Percentiles rank a stretch among this genome's conserved stretches.
Evolutionary conservation across 2,113 vertebrate species (phyloP).

Genomic region (Mesitornis unicolor): DNA sequence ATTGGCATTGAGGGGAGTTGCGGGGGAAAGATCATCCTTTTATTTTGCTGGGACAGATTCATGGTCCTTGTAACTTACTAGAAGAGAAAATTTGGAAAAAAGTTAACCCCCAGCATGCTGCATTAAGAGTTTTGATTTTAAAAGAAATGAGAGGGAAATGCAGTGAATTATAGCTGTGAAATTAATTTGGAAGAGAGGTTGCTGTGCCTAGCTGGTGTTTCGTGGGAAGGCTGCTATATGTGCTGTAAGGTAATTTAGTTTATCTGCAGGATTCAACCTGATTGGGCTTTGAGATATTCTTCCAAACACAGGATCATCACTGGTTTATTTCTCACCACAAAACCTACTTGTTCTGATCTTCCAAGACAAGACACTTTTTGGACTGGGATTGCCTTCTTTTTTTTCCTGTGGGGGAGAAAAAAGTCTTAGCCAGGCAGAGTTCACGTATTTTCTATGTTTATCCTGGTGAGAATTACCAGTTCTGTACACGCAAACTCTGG

Average conservation of each 20-base stretch:
- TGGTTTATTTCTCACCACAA: not conserved
- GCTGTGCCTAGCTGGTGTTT: not conserved
- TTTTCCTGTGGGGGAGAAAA: not conserved
- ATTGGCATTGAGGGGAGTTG: not conserved
- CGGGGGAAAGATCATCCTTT: not conserved
- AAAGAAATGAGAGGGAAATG: not conserved
- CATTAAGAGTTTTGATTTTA: not conserved
- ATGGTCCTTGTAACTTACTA: not conserved
- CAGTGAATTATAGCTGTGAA: not conserved
- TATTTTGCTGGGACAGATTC: not conserved
- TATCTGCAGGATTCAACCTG: not conserved
- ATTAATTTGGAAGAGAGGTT: not conserved
- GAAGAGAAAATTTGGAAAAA: not conserved
- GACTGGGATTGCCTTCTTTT: not conserved
- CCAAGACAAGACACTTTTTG: not conserved
- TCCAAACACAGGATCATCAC: not conserved
- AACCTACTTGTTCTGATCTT: not conserved
- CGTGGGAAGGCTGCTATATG: not conserved
- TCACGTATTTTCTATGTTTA: not conserved
- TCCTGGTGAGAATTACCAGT: not conserved
- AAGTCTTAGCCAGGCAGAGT: not conserved
- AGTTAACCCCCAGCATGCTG: not conserved
- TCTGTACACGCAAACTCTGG: not conserved
- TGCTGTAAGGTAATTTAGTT: slow-evolving; percentile 4
- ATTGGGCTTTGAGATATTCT: not conserved